Evolutionary conservation across 2,888 invertebrate genomes (phyloP), one percentile per base, ranked within the genome.

Genomic region (Papilio gigon): DNA sequence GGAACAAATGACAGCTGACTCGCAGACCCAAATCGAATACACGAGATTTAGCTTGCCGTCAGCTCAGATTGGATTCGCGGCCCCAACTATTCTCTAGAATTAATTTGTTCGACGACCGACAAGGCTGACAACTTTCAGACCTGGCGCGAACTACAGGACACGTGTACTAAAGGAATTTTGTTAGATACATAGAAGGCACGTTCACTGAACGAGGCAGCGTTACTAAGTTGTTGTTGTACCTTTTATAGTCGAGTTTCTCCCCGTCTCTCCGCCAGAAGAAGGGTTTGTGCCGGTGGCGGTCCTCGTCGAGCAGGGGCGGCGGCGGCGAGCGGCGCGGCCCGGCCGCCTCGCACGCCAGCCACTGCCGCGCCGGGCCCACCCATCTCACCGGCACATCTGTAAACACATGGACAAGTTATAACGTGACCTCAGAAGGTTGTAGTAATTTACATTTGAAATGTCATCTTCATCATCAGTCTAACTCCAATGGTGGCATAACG

Each of bases 311-410:
- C 37, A 85, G 82, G 9, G 86, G 89, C 17, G 85, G 90, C 35
- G 89, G 89, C 17, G 85, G 90, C 35, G 89, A 87, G 58, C 85
- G 85, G 44, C 88, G 82, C 65, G 84, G 78, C 70, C 66, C 72
- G 67, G 73, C 66, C 33, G 72, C 76, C 63, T 73, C 78, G 77
- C 90, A 90, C 77, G 83, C 80, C 76, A 90, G 80, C 68, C 78
- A 71, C 73, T 82, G 82, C 75, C 84, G 84, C 67, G 83, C 73
- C 59, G 82, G 73, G 73, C 80, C 73, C 78, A 80, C 79, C 90
- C 90, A 90, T 79, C 81, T 86, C 80, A 89, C 77, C 72, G 86
- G 84, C 65, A 85, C 85, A 86, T 90, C 90, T 90, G 83, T 5
- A 53, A 12, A 14, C 50, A 25, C 8, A 67, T 22, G 61, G 6